Evolutionary conservation across 2,888 invertebrate genomes (phyloP), one percentile per base, ranked within the genome.

Genomic region (Junonia oenone): DNA sequence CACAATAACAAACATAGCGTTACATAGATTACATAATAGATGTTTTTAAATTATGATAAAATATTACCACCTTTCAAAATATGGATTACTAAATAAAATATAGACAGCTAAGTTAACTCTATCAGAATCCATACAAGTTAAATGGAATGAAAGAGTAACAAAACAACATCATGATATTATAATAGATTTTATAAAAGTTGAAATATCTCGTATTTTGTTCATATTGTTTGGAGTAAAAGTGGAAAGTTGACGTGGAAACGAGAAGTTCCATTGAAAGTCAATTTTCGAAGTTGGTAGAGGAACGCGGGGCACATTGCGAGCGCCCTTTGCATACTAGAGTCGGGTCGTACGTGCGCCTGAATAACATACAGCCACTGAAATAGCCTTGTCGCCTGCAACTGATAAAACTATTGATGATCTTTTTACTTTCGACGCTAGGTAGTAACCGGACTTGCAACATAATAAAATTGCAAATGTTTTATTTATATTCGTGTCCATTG

Each of bases 211-310:
- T 64, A 62, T 59, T 64, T 63, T 58, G 59, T 61, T 62, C 58
- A 56, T 60, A 55, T 61, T 66, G 67, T 68, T 69, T 67, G 63
- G 63, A 67, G 74, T 76, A 77, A 73, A 81, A 78, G 78, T 80
- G 73, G 76, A 80, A 81, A 83, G 81, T 81, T 79, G 76, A 72
- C 70, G 71, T 68, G 63, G 67, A 68, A 69, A 66, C 66, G 72
- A 66, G 68, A 77, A 83, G 73, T 83, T 83, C 70, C 71, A 81
- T 82, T 79, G 77, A 78, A 83, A 85, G 82, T 86, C 81, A 82
- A 84, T 86, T 85, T 82, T 78, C 76, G 65, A 83, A 85, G 81
- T 83, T 81, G 76, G 69, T 60, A 51, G 63, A 57, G 63, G 71
- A 67, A 77, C 76, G 76, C 71, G 74, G 63, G 63, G 61, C 59